These are phyloP conservation scores for Diachrysia chrysitis DNA, from an alignment of 2,888 invertebrate species.

Conservation along the genomic window DNA sequence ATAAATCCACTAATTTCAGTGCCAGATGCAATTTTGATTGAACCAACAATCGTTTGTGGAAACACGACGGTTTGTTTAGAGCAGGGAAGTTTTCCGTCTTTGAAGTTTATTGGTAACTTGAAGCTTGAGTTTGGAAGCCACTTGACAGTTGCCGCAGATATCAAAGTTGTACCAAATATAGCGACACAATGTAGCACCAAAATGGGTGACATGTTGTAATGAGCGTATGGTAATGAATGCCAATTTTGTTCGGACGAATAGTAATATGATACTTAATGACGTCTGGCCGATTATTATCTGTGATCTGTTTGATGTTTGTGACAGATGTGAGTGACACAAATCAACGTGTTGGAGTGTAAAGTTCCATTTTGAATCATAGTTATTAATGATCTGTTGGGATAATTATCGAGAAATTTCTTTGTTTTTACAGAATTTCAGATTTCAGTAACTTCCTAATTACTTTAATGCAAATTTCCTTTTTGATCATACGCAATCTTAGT, in stretches of 20 bases:
- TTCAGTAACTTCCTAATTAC: not conserved
- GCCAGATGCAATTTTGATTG: constrained; percentile 68
- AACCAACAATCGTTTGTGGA: constrained; percentile 70
- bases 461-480: too few species aligned
- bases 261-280: constrained; percentile 78
- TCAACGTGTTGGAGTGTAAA: constrained; percentile 53
- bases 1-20: constrained; percentile 71
- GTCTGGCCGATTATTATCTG: constrained; percentile 76
- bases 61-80: constrained; percentile 81
- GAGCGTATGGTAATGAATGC: constrained; percentile 65
- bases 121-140: constrained; percentile 81
- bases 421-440: not conserved
- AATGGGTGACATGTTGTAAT: constrained; percentile 53
- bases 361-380: constrained; percentile 46
- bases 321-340: constrained; percentile 66
- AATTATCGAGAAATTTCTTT: constrained; percentile 19
- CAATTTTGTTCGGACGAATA: constrained; percentile 51
- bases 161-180: constrained; percentile 55
- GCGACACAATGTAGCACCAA: constrained; percentile 32
- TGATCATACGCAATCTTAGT: too few species aligned
- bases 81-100: constrained; percentile 77
- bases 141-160: constrained; percentile 71
- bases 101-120: constrained; percentile 76
- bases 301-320: constrained; percentile 66
- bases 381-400: constrained; percentile 28